These are phyloP conservation scores for Perognathus longimembris DNA, from an alignment of 2,113 vertebrate genomes.

Conservation along the genomic window DNA sequence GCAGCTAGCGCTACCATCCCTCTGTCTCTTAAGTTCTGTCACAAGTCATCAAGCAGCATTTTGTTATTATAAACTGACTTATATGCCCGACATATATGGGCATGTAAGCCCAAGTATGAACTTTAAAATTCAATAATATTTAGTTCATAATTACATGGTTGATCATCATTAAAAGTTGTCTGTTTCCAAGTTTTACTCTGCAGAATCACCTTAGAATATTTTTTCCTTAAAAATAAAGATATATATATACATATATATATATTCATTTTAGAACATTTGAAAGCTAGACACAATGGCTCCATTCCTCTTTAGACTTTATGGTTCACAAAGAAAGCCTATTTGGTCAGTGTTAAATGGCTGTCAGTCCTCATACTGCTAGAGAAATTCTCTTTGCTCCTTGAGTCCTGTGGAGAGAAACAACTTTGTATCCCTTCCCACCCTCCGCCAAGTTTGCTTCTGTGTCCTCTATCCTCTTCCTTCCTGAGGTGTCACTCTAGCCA, in stretches of 20 bases:
- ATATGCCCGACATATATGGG: neutral
- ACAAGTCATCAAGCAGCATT: neutral
- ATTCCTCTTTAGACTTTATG: neutral
- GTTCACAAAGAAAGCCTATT: neutral
- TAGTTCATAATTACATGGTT: neutral
- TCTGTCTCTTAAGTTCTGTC: neutral
- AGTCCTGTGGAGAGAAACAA: neutral
- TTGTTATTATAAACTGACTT: neutral
- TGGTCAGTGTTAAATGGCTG: neutral
- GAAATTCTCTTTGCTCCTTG: neutral
- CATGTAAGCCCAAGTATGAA: constrained; percentile 7
- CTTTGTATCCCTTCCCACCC: neutral
- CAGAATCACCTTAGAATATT: constrained; percentile 3
- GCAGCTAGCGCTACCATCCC: neutral
- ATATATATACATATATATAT: too few species aligned
- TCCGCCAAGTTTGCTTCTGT: neutral
- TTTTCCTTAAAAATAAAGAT: constrained; percentile 11
- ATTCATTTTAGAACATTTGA: neutral
- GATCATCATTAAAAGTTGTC: neutral
- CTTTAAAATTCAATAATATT: neutral
- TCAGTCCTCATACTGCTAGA: neutral
- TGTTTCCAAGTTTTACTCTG: neutral
- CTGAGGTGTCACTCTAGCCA: neutral
- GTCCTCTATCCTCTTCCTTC: too few species aligned
- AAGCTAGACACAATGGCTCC: neutral